Conservation (phyloP, 1,140 invertebrate genomes). For the Gryon sp. region DNA sequence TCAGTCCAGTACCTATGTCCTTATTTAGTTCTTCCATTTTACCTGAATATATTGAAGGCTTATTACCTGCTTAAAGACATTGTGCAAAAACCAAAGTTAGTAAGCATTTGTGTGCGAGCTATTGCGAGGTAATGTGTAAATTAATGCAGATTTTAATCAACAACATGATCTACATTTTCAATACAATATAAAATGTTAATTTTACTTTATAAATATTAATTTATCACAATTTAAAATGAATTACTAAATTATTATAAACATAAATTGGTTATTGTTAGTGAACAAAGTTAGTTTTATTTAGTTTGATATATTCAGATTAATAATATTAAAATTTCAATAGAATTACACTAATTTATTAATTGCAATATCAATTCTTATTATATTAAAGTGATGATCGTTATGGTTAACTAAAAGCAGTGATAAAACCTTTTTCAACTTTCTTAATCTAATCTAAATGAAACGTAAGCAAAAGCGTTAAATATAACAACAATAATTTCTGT, state of each 20-base stretch:
- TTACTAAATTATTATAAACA: no score
- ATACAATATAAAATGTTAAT: background rate
- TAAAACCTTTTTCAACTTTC: constrained; percentile 4
- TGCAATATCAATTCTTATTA: no score
- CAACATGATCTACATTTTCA: background rate
- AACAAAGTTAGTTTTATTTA: no score
- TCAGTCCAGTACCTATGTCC: constrained; percentile 79
- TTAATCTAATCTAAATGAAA: background rate
- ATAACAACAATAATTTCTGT: constrained; percentile 13
- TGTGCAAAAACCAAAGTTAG: constrained; percentile 74
- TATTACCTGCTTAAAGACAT: constrained; percentile 76
- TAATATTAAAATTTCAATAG: no score
- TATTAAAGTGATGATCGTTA: no score
- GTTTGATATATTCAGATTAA: no score
- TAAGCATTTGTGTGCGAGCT: constrained; percentile 71
- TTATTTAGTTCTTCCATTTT: constrained; percentile 81
- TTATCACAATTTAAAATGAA: no score
- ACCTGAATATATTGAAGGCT: constrained; percentile 78
- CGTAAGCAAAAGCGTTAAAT: constrained; percentile 39
- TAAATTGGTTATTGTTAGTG: no score
- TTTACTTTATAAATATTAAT: background rate
- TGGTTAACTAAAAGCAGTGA: background rate
- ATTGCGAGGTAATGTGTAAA: constrained; percentile 43
- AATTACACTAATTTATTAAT: no score
- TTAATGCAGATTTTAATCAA: constrained; percentile 6